A percentile compares a stretch with the other conserved stretches of the same genome.
phyloP scores from a whole-genome alignment of 2,797 vertebrate genomes.

The Sebastes vulpes region DNA sequence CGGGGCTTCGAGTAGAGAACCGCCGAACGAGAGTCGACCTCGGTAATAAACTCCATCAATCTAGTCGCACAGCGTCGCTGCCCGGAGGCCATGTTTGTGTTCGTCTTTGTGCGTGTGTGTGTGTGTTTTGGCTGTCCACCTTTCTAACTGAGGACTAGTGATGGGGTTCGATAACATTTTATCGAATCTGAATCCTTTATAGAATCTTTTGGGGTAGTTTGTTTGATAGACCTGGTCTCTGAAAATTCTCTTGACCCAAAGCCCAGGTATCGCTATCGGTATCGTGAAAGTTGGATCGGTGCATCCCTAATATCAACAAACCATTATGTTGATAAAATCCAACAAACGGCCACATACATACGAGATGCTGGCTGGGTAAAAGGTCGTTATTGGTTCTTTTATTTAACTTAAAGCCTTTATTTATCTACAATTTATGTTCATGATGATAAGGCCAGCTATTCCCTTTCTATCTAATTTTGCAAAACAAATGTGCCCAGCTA shows the following conservation, averaged over 20 bases:
- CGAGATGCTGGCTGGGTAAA: neutral
- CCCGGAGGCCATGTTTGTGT: slow-evolving; percentile 4
- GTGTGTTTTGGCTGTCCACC: neutral
- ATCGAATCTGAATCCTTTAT: neutral
- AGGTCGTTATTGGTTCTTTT: neutral
- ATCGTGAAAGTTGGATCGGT: no score
- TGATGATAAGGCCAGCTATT: neutral
- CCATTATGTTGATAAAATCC: no score
- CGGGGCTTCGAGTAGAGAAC: slow-evolving; percentile 30
- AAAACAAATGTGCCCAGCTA: neutral
- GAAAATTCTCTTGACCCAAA: no score
- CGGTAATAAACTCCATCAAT: slow-evolving; percentile 59
- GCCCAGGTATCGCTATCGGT: no score
- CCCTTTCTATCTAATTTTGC: neutral
- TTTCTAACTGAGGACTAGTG: neutral
- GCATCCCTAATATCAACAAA: neutral
- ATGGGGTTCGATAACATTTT: neutral
- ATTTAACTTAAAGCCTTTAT: neutral
- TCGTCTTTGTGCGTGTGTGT: neutral
- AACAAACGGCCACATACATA: neutral
- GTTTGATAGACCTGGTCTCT: neutral
- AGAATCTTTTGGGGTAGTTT: neutral
- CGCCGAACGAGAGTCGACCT: slow-evolving; percentile 8
- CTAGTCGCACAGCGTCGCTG: slow-evolving; percentile 13
- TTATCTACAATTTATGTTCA: neutral